Conservation (phyloP, 2,113 vertebrate genomes). For the Protobothrops flavoviridis region DNA sequence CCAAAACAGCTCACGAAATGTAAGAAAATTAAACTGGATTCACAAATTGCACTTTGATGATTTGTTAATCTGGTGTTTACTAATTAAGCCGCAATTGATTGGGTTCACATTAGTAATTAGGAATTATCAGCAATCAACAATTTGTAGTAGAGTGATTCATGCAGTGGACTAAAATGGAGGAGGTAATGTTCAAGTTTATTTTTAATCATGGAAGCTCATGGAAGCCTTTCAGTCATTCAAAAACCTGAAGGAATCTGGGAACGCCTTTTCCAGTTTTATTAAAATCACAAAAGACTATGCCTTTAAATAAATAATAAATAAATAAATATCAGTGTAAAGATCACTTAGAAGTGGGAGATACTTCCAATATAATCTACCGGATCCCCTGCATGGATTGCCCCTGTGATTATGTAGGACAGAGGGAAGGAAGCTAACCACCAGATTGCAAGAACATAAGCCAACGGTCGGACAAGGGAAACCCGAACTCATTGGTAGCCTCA, state of each 20-base stretch:
- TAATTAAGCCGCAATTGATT: neutral
- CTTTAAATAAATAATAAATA: neutral
- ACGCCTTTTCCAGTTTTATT: neutral
- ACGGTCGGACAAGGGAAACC: no score
- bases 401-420: no score
- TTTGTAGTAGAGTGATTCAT: neutral
- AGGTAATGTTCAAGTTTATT: neutral
- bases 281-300: neutral
- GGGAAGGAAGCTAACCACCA: no score
- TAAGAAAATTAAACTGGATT: neutral
- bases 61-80: neutral
- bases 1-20: neutral
- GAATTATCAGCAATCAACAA: neutral
- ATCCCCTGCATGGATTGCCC: no score
- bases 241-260: neutral
- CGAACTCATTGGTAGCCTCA: no score
- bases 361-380: no score
- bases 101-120: neutral
- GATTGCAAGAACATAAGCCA: no score
- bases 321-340: no score
- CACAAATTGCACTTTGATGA: neutral
- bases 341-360: no score
- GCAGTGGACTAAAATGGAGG: neutral
- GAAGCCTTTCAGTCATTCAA: neutral
- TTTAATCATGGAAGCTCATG: neutral